Conservation (phyloP, 1,140 invertebrate genomes). For the Zaprionus lachaisei region DNA sequence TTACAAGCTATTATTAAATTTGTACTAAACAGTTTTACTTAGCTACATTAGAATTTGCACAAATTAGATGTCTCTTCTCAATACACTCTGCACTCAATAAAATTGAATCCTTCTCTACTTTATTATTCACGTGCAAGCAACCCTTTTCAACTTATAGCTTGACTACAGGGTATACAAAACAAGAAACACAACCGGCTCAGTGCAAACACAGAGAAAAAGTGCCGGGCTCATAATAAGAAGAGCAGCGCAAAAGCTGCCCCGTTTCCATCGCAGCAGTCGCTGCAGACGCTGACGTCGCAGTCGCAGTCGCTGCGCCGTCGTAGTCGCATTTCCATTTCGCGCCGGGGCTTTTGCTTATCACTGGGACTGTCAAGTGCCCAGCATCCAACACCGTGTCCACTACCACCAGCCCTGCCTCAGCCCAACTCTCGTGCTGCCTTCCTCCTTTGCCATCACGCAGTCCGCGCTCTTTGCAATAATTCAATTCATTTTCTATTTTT, state of each 20-base stretch:
- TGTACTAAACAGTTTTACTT: no score
- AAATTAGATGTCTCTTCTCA: no score
- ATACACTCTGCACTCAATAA: no score
- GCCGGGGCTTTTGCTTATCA: conserved; percentile 78
- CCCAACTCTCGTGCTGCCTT: neutral
- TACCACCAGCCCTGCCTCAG: neutral
- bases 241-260: conserved; percentile 57
- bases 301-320: conserved; percentile 6
- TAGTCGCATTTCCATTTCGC: conserved; percentile 56
- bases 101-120: no score
- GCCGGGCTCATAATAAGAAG: conserved; percentile 68
- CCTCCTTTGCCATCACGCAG: neutral
- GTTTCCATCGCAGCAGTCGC: conserved; percentile 49
- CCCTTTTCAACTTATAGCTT: neutral
- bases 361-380: conserved; percentile 76
- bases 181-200: conserved; percentile 32
- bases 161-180: conserved; percentile 18
- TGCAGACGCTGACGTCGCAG: conserved; percentile 36
- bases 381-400: conserved; percentile 28
- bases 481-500: conserved; percentile 83
- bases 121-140: neutral
- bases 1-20: no score
- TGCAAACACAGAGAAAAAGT: conserved; percentile 32
- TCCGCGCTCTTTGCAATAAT: conserved; percentile 76
- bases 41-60: no score